Conservation (phyloP, 2,113 vertebrate species). For the Numenius arquata region DNA sequence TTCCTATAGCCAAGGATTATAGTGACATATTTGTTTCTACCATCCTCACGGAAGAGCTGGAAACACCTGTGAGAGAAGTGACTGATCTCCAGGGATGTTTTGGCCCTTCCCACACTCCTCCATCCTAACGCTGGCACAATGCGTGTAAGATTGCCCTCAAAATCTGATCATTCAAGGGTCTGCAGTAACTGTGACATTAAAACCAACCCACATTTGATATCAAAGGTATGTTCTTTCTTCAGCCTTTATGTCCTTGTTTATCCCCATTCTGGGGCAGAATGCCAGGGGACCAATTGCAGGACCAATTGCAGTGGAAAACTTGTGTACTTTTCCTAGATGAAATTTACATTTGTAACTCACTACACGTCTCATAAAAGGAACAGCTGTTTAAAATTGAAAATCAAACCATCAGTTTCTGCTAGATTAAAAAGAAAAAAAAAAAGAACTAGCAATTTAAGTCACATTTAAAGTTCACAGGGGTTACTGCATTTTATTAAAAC, state of each 20-base stretch:
- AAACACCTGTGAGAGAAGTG: neutral
- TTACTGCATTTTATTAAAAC: neutral
- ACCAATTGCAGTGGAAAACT: neutral
- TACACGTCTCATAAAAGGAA: neutral
- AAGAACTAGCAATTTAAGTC: neutral
- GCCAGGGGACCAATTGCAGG: neutral
- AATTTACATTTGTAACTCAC: conserved; percentile 17
- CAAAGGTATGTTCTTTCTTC: neutral
- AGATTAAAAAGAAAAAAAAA: neutral
- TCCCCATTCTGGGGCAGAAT: neutral
- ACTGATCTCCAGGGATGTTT: neutral
- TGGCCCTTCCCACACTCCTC: neutral
- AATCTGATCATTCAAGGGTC: neutral
- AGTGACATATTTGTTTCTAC: neutral
- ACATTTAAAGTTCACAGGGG: neutral
- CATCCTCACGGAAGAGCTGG: neutral
- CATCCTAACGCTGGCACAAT: neutral
- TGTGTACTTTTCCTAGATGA: neutral
- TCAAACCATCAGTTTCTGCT: neutral
- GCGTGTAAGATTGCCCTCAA: neutral
- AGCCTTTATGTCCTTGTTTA: neutral
- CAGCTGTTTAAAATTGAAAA: neutral
- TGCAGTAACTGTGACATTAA: neutral
- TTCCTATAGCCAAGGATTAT: neutral
- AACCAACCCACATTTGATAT: neutral